These are phyloP conservation scores for Parazoanthus swiftii DNA, from an alignment of 92 coral and sea anemone genomes.

Conservation along the genomic window DNA sequence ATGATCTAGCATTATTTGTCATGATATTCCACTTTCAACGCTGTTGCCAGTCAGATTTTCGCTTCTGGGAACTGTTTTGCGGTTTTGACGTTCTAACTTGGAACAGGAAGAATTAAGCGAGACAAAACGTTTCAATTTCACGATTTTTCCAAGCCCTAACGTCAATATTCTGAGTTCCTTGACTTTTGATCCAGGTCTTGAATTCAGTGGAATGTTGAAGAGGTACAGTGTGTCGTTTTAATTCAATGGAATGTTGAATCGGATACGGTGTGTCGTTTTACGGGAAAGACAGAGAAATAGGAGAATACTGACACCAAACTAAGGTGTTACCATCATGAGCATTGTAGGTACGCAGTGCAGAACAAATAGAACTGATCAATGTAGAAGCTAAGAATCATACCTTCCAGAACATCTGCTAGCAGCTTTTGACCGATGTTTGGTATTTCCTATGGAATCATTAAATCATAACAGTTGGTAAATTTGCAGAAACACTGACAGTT, in stretches of 20 bases:
- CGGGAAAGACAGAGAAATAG: not conserved
- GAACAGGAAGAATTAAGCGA: no score
- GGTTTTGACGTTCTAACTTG: no score
- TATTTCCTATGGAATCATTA: constrained; percentile 51
- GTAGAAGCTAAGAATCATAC: constrained; percentile 42
- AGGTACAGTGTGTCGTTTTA: not conserved
- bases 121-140: no score
- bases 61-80: no score
- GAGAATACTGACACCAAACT: not conserved
- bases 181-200: not conserved
- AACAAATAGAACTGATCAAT: not conserved
- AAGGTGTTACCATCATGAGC: not conserved
- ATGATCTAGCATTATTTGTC: no score
- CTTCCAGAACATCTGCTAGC: constrained; percentile 92
- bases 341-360: not conserved
- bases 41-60: no score
- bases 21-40: no score
- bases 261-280: not conserved
- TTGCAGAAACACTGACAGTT: not conserved
- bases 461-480: not conserved
- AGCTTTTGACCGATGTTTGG: constrained; percentile 79
- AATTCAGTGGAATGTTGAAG: no score
- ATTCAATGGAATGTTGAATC: no score
- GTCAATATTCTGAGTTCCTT: no score
- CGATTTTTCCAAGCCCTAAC: no score